Evolutionary conservation across 2,113 vertebrate genomes (phyloP), one percentile per base, ranked within the genome.

Genomic region (Micromys minutus): DNA sequence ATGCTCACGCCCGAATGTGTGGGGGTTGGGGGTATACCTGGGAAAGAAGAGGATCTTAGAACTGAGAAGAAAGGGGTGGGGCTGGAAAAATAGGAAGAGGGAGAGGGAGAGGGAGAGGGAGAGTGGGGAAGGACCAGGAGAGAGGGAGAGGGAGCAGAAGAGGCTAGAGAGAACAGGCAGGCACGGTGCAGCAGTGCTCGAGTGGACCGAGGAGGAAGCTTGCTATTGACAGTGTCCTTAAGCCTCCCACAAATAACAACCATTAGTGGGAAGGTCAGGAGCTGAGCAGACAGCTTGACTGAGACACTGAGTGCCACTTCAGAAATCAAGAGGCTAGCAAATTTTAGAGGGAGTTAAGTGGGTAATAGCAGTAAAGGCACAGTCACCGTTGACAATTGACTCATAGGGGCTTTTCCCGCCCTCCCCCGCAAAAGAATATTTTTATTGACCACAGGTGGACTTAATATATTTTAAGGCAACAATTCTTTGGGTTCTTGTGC

Each of bases 221-320:
- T 97, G 98, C 98, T 99, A 99, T 99, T 99, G 99, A 99, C 99
- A 99, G 98, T 98, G 99, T 99, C 99, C 98, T 99, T 98, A 99
- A 99, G 98, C 98, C 98, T 99, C 99, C 99, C 99, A 99, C 99
- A 99, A 99, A 99, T 99, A 99, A 99, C 99, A 99, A 99, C 99
- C 99, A 99, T 99, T 99, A 99, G 99, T 98, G 98, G 99, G 98
- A 99, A 98, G 99, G 99, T 99, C 99, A 99, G 99, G 98, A 99
- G 99, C 99, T 98, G 99, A 99, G 99, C 98, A 98, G 98, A 99
- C 99, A 99, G 99, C 99, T 99, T 99, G 98, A 99, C 99, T 99
- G 98, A 99, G 99, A 98, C 99, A 98, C 99, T 98, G 99, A 99
- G 99, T 99, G 98, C 98, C 99, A 99, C 99, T 99, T 98, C 99